These are phyloP conservation scores for Salvator merianae DNA, from an alignment of 2,113 vertebrate species.

Conservation along the genomic window DNA sequence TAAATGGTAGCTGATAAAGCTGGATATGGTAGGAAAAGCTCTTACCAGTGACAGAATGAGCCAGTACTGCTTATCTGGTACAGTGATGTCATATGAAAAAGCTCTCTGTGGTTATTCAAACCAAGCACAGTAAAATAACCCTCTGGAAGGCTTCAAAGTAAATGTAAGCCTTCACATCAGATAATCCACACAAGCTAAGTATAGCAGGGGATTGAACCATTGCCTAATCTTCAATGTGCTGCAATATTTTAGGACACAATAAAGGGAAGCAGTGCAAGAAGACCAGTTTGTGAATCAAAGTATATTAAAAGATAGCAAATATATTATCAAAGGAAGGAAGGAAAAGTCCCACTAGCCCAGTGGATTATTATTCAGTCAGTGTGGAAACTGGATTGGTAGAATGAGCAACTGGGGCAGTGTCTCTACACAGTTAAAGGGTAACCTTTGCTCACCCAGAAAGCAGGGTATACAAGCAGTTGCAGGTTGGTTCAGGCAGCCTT, in stretches of 20 bases:
- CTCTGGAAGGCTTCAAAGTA: conserved; percentile 33
- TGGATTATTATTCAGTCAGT: too few species aligned
- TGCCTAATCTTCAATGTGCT: neutral
- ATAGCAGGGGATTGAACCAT: neutral
- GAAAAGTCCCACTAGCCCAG: neutral
- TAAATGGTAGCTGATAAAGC: neutral
- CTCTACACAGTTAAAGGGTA: too few species aligned
- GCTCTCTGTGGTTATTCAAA: neutral
- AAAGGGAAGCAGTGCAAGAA: neutral
- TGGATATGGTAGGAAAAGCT: neutral
- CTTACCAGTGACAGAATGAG: conserved; percentile 17
- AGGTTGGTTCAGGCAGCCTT: too few species aligned
- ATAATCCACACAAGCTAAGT: conserved; percentile 7
- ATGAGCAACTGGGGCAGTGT: neutral
- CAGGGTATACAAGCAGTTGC: too few species aligned
- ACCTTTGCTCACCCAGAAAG: too few species aligned
- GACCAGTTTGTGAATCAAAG: neutral
- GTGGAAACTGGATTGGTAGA: neutral
- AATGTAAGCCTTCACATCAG: conserved; percentile 9
- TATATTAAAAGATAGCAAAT: neutral
- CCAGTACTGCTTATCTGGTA: conserved; percentile 9
- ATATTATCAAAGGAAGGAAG: neutral
- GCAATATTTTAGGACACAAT: neutral
- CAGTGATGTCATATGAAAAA: conserved; percentile 51
- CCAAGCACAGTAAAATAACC: conserved; percentile 16